Base-by-base conservation (phyloP, 2,113 vertebrate genomes). In the Lipotes vexillifer region DNA sequence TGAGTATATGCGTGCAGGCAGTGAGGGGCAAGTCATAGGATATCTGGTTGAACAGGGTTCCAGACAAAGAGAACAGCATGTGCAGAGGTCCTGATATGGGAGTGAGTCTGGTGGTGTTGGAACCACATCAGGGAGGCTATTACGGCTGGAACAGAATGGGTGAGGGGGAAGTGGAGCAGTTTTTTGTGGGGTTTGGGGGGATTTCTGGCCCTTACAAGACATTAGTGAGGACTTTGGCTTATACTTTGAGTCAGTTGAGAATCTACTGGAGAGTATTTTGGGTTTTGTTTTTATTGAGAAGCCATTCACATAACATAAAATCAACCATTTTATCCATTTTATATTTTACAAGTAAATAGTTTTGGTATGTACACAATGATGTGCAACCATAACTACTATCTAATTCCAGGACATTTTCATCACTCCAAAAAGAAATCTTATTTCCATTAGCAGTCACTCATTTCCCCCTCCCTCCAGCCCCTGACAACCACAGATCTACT, bases 361-460 rank as follows among this genome's bases (percentile, higher is more conserved):
- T 80, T 88, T n/a, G 44, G 46, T 75, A 36, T 65, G 12, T 46
- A 71, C 9, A 33, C 11, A 29, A 2, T 20, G n/a, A 46, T 38
- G 15, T 49, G 33, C 75, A 75, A 13, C 68, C 18, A 17, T 81
- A 84, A 23, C 33, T 31, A 15, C 38, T 46, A 1, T 83, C 27
- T 85, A 91, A 90, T 88, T 95, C 49, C 27, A 92, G 82, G 80
- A 33, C 33, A 89, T 83, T 74, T 93, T 93, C 36, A 36, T 93
- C 63, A 44, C 3, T 8, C 61, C 23, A 2, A 3, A 61, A 91
- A 94, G 41, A 77, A 85, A 68, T 55, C 38, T 9, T 52, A 18
- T 69, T 29, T 41, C 69, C 61, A 66, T 72, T 77, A 82, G 5
- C 65, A 81, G 36, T 71, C 21, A 68, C 29, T 83, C 15, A 31